These are phyloP conservation scores for Microtus oregoni DNA, from an alignment of 2,113 vertebrate species.

Conservation along the genomic window DNA sequence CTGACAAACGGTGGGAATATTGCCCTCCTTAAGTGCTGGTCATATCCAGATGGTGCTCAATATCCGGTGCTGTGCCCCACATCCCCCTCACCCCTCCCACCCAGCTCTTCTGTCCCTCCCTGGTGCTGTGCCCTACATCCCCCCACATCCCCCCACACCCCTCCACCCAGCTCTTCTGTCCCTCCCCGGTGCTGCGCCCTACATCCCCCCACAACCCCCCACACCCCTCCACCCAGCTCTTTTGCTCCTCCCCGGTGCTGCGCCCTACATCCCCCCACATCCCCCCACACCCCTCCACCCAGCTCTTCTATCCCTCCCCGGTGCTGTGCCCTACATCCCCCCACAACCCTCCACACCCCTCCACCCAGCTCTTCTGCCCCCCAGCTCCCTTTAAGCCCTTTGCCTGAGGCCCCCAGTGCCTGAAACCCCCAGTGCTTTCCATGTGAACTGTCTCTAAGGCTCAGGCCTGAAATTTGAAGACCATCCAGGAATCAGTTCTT, in stretches of 20 bases:
- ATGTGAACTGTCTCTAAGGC: too few species aligned
- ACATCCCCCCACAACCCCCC: too few species aligned
- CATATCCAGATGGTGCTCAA: not conserved
- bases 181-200: not conserved
- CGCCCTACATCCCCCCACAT: accelerated
- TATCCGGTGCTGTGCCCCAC: not conserved
- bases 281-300: too few species aligned
- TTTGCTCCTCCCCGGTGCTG: accelerated
- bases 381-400: too few species aligned
- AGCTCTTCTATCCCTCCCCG: not conserved
- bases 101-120: not conserved
- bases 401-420: not conserved
- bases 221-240: too few species aligned
- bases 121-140: too few species aligned
- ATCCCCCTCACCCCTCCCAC: too few species aligned
- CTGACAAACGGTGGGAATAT: not conserved
- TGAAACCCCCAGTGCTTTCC: not conserved
- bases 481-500: not conserved
- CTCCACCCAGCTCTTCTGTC: too few species aligned
- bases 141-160: too few species aligned
- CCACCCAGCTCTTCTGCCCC: too few species aligned
- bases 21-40: not conserved
- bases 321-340: not conserved
- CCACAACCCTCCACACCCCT: too few species aligned
- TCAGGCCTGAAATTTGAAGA: not conserved